phyloP scores from a whole-genome alignment of 1,140 invertebrate genomes.

The Nymphalis io region DNA sequence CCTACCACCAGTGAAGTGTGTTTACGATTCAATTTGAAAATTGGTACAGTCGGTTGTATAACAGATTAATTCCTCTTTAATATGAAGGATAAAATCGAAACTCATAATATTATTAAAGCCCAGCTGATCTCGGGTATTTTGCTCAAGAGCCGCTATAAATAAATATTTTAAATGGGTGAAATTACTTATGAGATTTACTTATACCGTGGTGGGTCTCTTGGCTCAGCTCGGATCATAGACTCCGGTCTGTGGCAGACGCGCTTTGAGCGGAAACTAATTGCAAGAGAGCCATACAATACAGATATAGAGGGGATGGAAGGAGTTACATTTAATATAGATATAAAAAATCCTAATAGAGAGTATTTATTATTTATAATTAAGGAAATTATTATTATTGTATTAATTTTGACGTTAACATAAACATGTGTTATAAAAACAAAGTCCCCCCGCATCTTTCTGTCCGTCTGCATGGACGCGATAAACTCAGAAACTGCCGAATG shows the following conservation, averaged over 20 bases:
- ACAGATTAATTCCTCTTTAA: too few relatives aligned
- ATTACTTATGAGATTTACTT: conserved; percentile 56
- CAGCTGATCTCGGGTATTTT: too few relatives aligned
- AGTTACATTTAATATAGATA: not conserved
- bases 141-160: not conserved
- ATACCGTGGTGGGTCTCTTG: conserved; percentile 60
- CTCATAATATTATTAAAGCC: too few relatives aligned
- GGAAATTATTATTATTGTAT: not conserved
- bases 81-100: too few relatives aligned
- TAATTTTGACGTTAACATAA: too few relatives aligned
- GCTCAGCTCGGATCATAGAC: conserved; percentile 73
- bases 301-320: conserved; percentile 47
- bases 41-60: too few relatives aligned
- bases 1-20: too few relatives aligned
- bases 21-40: too few relatives aligned
- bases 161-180: conserved; percentile 46
- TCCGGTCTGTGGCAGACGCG: conserved; percentile 71
- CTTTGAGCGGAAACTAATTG: conserved; percentile 79
- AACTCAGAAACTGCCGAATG: too few relatives aligned
- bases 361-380: not conserved
- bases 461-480: too few relatives aligned
- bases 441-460: too few relatives aligned
- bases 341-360: not conserved
- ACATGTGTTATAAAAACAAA: too few relatives aligned
- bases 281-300: conserved; percentile 68